Percentiles rank a stretch among this genome's conserved stretches.
These are phyloP conservation scores for Chloroceryle amazona DNA, from an alignment of 2,797 vertebrate species.

Conservation along the genomic window DNA sequence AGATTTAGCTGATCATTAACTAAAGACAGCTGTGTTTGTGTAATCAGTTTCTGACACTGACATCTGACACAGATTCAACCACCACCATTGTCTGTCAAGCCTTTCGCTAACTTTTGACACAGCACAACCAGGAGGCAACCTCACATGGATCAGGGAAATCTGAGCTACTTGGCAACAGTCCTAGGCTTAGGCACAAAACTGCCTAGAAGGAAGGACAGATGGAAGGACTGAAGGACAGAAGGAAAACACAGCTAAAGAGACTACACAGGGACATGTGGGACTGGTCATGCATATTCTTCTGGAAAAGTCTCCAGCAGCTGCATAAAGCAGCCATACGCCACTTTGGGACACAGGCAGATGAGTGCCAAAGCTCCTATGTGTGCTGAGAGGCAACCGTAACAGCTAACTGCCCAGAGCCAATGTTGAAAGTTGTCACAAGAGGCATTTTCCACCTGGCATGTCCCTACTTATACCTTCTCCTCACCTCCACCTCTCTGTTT, in stretches of 20 bases:
- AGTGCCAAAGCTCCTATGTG: neutral
- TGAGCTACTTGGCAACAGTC: neutral
- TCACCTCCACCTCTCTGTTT: neutral
- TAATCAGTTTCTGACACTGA: neutral
- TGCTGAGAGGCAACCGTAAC: neutral
- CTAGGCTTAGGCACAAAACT: neutral
- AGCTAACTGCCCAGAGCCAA: neutral
- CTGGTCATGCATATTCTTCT: neutral
- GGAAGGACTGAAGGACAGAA: neutral
- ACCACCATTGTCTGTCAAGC: neutral
- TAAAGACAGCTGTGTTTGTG: neutral
- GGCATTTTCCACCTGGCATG: rapidly evolving
- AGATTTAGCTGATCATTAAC: slow-evolving; percentile 43
- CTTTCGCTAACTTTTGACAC: neutral
- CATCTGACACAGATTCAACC: slow-evolving; percentile 10
- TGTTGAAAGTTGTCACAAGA: rapidly evolving
- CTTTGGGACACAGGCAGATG: neutral
- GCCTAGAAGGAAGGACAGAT: neutral
- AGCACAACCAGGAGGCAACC: neutral
- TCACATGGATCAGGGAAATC: neutral
- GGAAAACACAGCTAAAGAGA: neutral
- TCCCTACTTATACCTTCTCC: rapidly evolving
- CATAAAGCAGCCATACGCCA: rapidly evolving
- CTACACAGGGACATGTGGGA: neutral
- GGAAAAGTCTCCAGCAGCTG: neutral